Evolutionary conservation across 2,888 invertebrate species (phyloP).

Genomic region (Xestia c-nigrum): DNA sequence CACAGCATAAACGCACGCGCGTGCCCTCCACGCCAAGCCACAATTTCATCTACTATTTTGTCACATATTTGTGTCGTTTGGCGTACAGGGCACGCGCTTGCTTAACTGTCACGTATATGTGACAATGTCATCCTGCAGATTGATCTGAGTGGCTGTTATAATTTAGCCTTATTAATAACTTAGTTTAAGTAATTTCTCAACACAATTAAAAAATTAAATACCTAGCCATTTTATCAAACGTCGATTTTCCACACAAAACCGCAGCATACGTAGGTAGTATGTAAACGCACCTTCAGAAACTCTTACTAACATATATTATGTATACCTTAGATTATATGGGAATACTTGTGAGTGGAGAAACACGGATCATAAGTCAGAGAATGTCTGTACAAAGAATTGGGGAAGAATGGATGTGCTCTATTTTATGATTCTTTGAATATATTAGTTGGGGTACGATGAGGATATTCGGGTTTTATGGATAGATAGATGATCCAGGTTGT

Average conservation of each 20-base stretch:
- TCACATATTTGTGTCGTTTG: no score
- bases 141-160: no score
- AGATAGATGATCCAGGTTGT: background rate
- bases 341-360: slow-evolving; percentile 55
- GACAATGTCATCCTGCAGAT: no score
- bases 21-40: no score
- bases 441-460: slow-evolving; percentile 7
- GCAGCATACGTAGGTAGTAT: slow-evolving; percentile 48
- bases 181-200: background rate
- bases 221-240: slow-evolving; percentile 40
- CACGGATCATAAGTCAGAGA: slow-evolving; percentile 52
- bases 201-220: slow-evolving; percentile 13
- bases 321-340: slow-evolving; percentile 62
- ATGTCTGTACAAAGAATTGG: slow-evolving; percentile 46
- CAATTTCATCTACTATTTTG: no score
- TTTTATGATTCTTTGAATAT: slow-evolving; percentile 38
- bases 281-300: slow-evolving; percentile 58
- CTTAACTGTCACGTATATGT: no score
- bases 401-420: slow-evolving; percentile 32
- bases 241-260: slow-evolving; percentile 18
- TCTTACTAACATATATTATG: slow-evolving; percentile 63
- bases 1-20: no score
- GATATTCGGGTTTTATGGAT: slow-evolving; percentile 3
- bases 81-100: no score
- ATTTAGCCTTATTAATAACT: no score